Conservation (phyloP, 2,797 vertebrate species). For the Chiroxiphia lanceolata region DNA sequence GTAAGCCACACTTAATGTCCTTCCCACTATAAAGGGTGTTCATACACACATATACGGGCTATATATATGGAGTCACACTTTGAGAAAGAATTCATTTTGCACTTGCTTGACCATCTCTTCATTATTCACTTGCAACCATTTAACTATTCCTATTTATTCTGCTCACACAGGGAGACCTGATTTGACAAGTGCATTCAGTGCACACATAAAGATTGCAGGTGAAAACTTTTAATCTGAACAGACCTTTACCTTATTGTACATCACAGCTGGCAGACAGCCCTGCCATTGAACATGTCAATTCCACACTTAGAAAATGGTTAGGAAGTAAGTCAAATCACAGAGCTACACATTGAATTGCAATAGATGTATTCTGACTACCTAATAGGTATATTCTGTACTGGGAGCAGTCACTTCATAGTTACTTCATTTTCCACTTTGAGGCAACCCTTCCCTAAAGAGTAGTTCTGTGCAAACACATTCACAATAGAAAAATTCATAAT, state of each 20-base stretch:
- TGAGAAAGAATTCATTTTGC: not conserved
- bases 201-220: not conserved
- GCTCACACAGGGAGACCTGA: not conserved
- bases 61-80: not conserved
- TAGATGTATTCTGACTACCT: not conserved
- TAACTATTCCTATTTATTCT: not conserved
- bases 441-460: not conserved
- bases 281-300: not conserved
- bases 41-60: not conserved
- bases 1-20: not conserved
- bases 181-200: not conserved
- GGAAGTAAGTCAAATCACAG: not conserved
- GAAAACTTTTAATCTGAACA: not conserved
- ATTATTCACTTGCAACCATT: not conserved
- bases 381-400: not conserved
- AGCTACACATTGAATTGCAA: not conserved
- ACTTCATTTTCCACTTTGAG: constrained; percentile 15
- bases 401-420: not conserved
- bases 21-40: not conserved
- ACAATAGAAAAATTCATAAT: not conserved
- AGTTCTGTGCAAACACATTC: constrained; percentile 18
- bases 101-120: not conserved
- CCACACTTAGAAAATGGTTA: not conserved
- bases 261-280: not conserved
- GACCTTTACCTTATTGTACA: not conserved